A percentile compares a stretch with the other conserved stretches of the same genome.
Conservation (phyloP, 2,113 vertebrate genomes). For the Speoplatyrhinus poulsoni region DNA sequence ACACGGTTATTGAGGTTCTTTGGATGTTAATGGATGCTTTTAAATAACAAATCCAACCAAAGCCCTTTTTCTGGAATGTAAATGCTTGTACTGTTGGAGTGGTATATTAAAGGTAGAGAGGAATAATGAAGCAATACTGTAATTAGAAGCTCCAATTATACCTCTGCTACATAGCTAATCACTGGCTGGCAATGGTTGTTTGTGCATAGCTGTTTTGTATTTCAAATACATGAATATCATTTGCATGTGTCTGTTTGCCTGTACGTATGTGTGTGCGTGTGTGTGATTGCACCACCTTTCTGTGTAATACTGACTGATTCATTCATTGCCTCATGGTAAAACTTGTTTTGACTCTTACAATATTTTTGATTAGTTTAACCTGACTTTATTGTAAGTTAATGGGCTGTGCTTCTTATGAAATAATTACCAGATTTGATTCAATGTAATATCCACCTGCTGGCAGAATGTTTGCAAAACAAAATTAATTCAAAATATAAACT, state of each 20-base stretch:
- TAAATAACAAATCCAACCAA: slow-evolving; percentile 45
- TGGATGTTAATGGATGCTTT: slow-evolving; percentile 11
- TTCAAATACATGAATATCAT: slow-evolving; percentile 34
- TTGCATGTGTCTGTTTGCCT: slow-evolving; percentile 22
- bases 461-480: slow-evolving; percentile 71
- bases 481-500: slow-evolving; percentile 46
- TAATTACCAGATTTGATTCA: slow-evolving; percentile 48
- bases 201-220: slow-evolving; percentile 49
- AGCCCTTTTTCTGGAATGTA: slow-evolving; percentile 55
- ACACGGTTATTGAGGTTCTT: slow-evolving; percentile 18
- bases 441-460: slow-evolving; percentile 71
- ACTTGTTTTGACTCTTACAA: slow-evolving; percentile 25
- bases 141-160: slow-evolving; percentile 67
- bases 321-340: slow-evolving; percentile 33
- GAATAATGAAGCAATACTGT: slow-evolving; percentile 59
- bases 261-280: slow-evolving; percentile 20
- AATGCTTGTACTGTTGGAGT: slow-evolving; percentile 34
- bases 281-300: slow-evolving; percentile 15
- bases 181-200: slow-evolving; percentile 54
- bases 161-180: slow-evolving; percentile 61
- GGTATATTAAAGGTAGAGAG: slow-evolving; percentile 61
- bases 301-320: slow-evolving; percentile 38
- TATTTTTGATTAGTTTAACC: slow-evolving; percentile 27
- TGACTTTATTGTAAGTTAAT: slow-evolving; percentile 64
- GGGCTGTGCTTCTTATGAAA: slow-evolving; percentile 61